phyloP scores from a whole-genome alignment of 2,113 vertebrate genomes.

The Indicator maculatus region DNA sequence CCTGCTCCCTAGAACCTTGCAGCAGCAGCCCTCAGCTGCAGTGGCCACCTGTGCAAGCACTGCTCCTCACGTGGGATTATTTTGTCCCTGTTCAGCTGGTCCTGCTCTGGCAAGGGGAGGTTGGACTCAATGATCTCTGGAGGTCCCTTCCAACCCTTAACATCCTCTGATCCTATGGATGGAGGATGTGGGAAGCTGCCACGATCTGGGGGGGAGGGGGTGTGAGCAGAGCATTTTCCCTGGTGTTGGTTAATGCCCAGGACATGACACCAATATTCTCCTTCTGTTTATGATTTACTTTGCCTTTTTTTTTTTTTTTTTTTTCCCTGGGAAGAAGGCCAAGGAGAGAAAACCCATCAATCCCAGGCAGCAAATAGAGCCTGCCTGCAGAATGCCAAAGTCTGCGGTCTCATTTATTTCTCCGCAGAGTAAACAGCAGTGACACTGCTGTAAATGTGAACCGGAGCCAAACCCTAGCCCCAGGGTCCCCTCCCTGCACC shows the following conservation, averaged over 20 bases:
- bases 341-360: constrained; percentile 59
- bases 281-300: constrained; percentile 64
- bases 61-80: background rate
- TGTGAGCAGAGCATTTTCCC: background rate
- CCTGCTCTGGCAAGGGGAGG: no score
- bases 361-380: constrained; percentile 33
- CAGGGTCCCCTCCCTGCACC: background rate
- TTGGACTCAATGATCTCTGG: no score
- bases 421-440: constrained; percentile 61
- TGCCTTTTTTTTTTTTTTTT: no score
- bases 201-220: fast-evolving
- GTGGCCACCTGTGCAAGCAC: fast-evolving
- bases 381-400: constrained; percentile 7
- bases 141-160: no score
- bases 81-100: fast-evolving
- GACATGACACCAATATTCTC: constrained; percentile 52
- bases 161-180: no score
- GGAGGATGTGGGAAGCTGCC: fast-evolving
- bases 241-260: background rate
- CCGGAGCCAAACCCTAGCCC: background rate
- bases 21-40: background rate
- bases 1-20: background rate
- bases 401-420: constrained; percentile 57
- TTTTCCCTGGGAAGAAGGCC: constrained; percentile 53
- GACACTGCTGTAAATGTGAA: constrained; percentile 40